Percentiles rank a stretch among this genome's conserved stretches.
Evolutionary conservation across 2,888 invertebrate species (phyloP).

Genomic region (Lordiphosa fenestrarum): DNA sequence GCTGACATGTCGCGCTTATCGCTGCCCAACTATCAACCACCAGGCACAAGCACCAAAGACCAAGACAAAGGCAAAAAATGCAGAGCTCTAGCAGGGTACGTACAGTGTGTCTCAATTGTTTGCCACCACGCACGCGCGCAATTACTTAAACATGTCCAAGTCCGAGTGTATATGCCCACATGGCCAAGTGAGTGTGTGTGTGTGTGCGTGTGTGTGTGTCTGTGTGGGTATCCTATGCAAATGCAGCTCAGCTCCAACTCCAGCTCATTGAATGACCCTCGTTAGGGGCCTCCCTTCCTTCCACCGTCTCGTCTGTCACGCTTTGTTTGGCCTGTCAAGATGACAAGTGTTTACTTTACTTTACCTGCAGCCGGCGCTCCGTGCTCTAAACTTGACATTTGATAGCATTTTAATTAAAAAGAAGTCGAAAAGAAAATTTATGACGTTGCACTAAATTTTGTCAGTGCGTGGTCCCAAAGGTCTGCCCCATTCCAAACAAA

Average conservation of each 20-base stretch:
- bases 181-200: slow-evolving; percentile 35
- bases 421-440: slow-evolving; percentile 61
- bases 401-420: slow-evolving; percentile 74
- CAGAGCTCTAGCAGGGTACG: slow-evolving; percentile 16
- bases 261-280: slow-evolving; percentile 70
- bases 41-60: slow-evolving; percentile 12
- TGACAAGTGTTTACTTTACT: slow-evolving; percentile 74
- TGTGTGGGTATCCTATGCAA: slow-evolving; percentile 65
- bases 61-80: slow-evolving; percentile 25
- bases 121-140: slow-evolving; percentile 76
- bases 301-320: slow-evolving; percentile 58
- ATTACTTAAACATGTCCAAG: slow-evolving; percentile 69
- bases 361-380: slow-evolving; percentile 64
- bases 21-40: slow-evolving; percentile 68
- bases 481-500: slow-evolving; percentile 42
- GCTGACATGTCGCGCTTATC: slow-evolving; percentile 77
- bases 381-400: slow-evolving; percentile 73
- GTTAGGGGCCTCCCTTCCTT: slow-evolving; percentile 56
- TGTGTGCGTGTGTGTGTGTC: not conserved
- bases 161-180: slow-evolving; percentile 69
- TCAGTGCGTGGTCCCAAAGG: slow-evolving; percentile 59
- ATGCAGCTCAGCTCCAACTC: slow-evolving; percentile 46
- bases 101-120: slow-evolving; percentile 73
- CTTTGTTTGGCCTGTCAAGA: slow-evolving; percentile 75
- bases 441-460: slow-evolving; percentile 50